Evolutionary conservation across 1,140 invertebrate species (phyloP), one percentile per base, ranked within the genome.

Genomic region (Melitaea cinxia): DNA sequence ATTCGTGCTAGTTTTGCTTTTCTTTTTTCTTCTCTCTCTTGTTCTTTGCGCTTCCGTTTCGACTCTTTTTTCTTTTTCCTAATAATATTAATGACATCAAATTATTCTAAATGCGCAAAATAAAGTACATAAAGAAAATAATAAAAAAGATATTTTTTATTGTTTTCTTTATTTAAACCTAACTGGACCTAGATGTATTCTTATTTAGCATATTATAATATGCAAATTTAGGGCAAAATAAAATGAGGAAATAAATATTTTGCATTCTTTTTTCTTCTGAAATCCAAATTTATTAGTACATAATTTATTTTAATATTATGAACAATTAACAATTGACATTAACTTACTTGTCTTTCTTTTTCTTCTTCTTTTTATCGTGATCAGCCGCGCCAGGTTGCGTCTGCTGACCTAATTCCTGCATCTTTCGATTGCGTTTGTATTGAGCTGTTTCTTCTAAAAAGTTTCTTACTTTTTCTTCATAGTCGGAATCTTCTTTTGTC

Each of bases 401-500:
- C 67, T 94, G 93, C 53, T 91, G 85, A n/a, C 88, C 91, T 0
- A 92, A 71, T 64, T 92, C 89, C 62, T 92, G 91, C 88, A 92
- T 91, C 71, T 94, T 94, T 73, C 95, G 94, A 69, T 95, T 94
- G 70, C 95, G 94, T 73, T 96, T 96, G 91, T 95, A 96, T 75
- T 95, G 94, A 33, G 93, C 94, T 6, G 95, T 95, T 73, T 96
- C 95, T 70, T 95, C 95, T 42, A 97, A 88, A 77, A 96, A 96
- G 78, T 95, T 96, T 1, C 95, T 92, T 30, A 97, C 95, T 90
- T 96, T 96, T 50, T 95, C 94, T 80, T 96, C 95, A 74, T 96
- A 96, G 83, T 96, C 95, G 0, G 95, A 95, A 77, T 96, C 96
- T 72, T 95, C 95, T 85, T 95, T 95, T 0, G 95, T 95, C 83